phyloP scores from a whole-genome alignment of 2,797 vertebrate genomes.

The Eutrigla gurnardus region DNA sequence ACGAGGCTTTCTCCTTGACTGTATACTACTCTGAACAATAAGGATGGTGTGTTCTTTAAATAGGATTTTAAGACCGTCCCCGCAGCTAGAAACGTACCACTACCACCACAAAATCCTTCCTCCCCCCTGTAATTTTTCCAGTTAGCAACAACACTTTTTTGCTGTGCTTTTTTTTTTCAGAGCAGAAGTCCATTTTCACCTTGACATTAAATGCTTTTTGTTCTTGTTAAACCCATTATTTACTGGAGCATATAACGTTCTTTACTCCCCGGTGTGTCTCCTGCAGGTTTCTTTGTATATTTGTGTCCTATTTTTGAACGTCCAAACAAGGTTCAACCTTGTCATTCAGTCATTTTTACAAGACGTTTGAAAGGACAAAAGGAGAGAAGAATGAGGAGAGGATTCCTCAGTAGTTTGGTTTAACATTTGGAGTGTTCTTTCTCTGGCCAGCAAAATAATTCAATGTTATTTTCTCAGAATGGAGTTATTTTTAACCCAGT shows the following conservation, averaged over 20 bases:
- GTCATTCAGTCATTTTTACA: conserved; percentile 16
- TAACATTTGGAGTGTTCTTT: conserved; percentile 24
- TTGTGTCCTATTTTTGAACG: conserved; percentile 23
- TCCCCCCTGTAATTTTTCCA: not conserved
- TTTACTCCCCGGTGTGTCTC: conserved; percentile 19
- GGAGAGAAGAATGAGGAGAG: conserved; percentile 23
- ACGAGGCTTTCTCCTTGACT: conserved; percentile 6
- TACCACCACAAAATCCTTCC: not conserved
- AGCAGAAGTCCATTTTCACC: conserved; percentile 11
- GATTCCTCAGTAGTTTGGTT: conserved; percentile 17
- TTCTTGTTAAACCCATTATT: conserved; percentile 18
- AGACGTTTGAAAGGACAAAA: conserved; percentile 17
- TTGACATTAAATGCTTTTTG: conserved; percentile 26
- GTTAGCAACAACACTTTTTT: not conserved
- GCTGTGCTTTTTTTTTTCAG: not conserved
- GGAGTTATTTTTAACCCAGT: conserved; percentile 45
- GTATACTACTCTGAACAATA: conserved; percentile 5
- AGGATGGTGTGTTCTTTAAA: not conserved
- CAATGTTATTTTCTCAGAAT: conserved; percentile 32
- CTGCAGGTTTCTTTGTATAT: conserved; percentile 19
- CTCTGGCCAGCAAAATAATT: conserved; percentile 53
- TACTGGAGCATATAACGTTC: conserved; percentile 10
- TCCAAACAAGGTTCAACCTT: not conserved
- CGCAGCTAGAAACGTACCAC: not conserved
- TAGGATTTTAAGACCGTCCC: not conserved